Evolutionary conservation across 2,113 vertebrate genomes (phyloP).

Genomic region (Daboia siamensis): DNA sequence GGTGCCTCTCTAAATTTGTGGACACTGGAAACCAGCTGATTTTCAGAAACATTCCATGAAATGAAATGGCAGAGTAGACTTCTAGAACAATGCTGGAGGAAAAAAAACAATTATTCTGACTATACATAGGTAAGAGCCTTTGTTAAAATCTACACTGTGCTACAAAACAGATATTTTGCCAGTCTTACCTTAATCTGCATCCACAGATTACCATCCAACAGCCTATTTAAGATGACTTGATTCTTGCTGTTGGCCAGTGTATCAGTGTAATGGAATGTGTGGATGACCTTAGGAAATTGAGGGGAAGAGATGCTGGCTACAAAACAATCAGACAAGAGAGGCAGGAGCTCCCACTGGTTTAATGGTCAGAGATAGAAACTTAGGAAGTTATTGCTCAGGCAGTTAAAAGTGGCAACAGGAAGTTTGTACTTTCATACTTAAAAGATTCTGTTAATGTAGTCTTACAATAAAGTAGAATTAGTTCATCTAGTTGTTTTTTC

Average conservation of each 20-base stretch:
- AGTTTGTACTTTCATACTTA: not conserved
- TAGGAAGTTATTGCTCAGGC: not conserved
- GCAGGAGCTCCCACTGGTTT: not conserved
- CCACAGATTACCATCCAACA: not conserved
- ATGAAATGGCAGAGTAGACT: not conserved
- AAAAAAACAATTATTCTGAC: not conserved
- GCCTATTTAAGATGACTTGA: not conserved
- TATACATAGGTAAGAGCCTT: not conserved
- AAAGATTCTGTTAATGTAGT: not conserved
- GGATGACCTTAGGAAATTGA: not conserved
- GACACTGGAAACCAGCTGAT: not conserved
- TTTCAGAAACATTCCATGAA: not conserved
- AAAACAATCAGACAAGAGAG: not conserved
- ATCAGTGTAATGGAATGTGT: not conserved
- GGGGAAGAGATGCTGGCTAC: not conserved
- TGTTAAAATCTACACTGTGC: not conserved
- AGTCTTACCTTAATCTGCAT: not conserved
- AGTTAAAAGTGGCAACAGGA: not conserved
- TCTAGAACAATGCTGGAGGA: not conserved
- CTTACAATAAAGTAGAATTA: not conserved
- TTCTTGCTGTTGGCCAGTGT: not conserved
- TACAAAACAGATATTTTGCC: not conserved
- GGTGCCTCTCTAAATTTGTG: too few relatives aligned
- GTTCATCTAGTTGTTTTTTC: not conserved
- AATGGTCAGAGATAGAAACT: not conserved